phyloP scores from a whole-genome alignment of 2,888 invertebrate species.

The Ametastegia equiseti region DNA sequence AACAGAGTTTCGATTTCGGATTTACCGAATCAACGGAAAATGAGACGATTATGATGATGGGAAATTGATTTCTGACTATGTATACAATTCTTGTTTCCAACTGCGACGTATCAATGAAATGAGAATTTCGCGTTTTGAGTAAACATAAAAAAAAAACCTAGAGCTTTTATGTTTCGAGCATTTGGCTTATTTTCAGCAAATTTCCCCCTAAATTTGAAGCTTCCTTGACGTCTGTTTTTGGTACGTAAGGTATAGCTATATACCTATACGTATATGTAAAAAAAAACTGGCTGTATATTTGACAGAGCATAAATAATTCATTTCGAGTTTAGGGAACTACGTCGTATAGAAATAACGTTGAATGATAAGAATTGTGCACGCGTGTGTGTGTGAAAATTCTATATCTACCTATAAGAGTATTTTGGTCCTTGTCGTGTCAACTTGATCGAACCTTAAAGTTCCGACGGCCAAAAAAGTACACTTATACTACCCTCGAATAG shows the following conservation, averaged over 20 bases:
- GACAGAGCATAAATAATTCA: background rate
- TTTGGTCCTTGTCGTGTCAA: background rate
- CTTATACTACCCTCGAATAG: too few species aligned
- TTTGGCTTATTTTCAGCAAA: background rate
- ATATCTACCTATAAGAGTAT: background rate
- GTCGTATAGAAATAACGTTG: background rate
- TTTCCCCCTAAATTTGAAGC: background rate
- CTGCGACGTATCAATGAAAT: too few species aligned
- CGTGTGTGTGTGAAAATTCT: background rate
- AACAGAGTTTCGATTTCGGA: too few species aligned
- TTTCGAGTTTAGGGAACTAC: background rate
- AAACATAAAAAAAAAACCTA: background rate
- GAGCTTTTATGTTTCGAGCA: background rate
- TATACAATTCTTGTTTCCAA: too few species aligned
- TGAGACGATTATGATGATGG: too few species aligned
- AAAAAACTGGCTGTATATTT: background rate
- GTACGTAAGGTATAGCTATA: background rate
- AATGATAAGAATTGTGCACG: background rate
- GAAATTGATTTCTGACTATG: too few species aligned
- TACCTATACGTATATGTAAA: background rate
- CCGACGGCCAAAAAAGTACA: too few species aligned
- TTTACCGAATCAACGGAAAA: too few species aligned
- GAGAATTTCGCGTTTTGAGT: too few species aligned
- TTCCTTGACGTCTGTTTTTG: background rate
- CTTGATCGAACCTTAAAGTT: background rate